Evolutionary conservation across 2,888 invertebrate genomes (phyloP).

Genomic region (Lepidochitona cinerea): DNA sequence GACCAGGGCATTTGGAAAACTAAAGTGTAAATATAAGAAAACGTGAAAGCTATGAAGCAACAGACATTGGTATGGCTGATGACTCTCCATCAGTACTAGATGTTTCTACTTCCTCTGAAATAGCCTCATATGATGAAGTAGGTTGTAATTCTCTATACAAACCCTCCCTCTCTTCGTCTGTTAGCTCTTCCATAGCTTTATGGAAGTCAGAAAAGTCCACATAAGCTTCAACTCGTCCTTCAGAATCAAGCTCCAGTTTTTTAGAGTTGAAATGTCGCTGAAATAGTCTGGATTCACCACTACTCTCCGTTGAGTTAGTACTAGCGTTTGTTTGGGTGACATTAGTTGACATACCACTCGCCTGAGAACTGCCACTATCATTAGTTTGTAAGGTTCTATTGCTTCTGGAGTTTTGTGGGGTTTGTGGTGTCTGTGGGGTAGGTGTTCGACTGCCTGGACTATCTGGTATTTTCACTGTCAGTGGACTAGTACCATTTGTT

Average conservation of each 20-base stretch:
- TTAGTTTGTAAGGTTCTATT: not conserved
- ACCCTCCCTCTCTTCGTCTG: conserved; percentile 56
- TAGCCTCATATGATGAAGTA: conserved; percentile 61
- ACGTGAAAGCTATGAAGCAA: not conserved
- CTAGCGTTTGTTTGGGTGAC: conserved; percentile 39
- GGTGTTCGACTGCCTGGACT: conserved; percentile 22
- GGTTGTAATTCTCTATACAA: conserved; percentile 60
- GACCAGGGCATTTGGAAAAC: no score
- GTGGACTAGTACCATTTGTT: not conserved
- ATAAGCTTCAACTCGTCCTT: conserved; percentile 83
- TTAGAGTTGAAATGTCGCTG: conserved; percentile 41
- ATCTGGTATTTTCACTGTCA: not conserved
- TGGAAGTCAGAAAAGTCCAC: conserved; percentile 85
- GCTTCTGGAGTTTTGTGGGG: not conserved
- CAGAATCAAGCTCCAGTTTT: conserved; percentile 75
- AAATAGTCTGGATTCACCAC: conserved; percentile 53
- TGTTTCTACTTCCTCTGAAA: conserved; percentile 56
- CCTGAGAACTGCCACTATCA: conserved; percentile 3
- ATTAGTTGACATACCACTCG: conserved; percentile 21
- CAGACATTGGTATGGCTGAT: not conserved
- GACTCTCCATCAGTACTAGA: conserved; percentile 16
- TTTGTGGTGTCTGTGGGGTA: conserved; percentile 4
- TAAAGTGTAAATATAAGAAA: no score
- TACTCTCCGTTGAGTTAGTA: conserved; percentile 62
- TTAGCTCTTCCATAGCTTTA: conserved; percentile 57